Percentiles rank a stretch among this genome's conserved stretches.
Evolutionary conservation across 2,797 vertebrate species (phyloP).

Genomic region (Nyctalus aviator): DNA sequence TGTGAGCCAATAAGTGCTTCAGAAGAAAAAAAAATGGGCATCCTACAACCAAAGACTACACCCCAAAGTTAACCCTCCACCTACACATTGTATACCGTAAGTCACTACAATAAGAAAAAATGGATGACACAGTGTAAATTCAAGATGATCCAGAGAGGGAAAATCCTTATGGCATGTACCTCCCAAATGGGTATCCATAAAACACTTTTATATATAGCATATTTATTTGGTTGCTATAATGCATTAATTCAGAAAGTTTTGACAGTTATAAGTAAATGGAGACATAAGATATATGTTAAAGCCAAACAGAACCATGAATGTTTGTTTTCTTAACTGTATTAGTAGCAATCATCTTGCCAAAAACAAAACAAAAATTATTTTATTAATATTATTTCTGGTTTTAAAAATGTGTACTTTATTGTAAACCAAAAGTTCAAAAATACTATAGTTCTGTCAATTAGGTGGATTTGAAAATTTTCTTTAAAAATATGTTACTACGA

Average conservation of each 20-base stretch:
- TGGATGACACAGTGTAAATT: neutral
- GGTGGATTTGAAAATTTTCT: constrained; percentile 83
- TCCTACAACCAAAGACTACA: neutral
- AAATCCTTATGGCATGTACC: neutral
- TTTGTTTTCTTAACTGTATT: constrained; percentile 70
- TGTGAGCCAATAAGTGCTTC: neutral
- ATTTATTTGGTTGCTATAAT: neutral
- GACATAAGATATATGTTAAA: constrained; percentile 61
- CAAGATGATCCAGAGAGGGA: neutral
- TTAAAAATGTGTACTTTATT: constrained; percentile 80
- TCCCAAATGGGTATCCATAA: neutral
- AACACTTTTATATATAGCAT: neutral
- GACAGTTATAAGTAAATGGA: neutral
- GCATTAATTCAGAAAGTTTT: constrained; percentile 45
- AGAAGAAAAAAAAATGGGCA: neutral
- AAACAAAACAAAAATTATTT: constrained; percentile 68
- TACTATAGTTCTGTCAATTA: constrained; percentile 80
- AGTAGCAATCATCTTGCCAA: constrained; percentile 72
- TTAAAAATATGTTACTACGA: constrained; percentile 85
- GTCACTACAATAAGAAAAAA: neutral
- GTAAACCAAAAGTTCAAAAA: constrained; percentile 80
- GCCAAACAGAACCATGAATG: neutral
- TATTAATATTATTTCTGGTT: constrained; percentile 77
- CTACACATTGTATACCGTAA: neutral
- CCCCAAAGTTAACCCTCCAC: neutral